These are phyloP conservation scores for Muscicapa striata DNA, from an alignment of 2,797 vertebrate species.

Conservation along the genomic window DNA sequence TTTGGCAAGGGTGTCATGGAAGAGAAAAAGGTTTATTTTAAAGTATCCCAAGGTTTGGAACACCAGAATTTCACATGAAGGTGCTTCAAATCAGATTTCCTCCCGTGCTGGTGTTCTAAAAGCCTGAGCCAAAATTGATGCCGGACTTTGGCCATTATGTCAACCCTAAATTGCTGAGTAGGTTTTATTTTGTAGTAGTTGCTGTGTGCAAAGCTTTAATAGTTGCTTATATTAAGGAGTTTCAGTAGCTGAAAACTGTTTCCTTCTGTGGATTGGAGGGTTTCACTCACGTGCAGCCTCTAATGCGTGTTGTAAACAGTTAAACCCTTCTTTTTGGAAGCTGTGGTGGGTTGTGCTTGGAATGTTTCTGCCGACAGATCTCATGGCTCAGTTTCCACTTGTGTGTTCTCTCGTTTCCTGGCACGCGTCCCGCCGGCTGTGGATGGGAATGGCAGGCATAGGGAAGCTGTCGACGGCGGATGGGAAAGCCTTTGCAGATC, in stretches of 20 bases:
- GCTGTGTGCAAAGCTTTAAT: background rate
- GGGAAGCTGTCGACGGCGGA: slow-evolving; percentile 85
- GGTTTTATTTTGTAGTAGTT: background rate
- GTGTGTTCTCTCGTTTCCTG: slow-evolving; percentile 51
- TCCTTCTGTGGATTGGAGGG: background rate
- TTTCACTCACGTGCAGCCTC: background rate
- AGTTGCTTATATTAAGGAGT: background rate
- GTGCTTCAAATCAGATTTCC: background rate
- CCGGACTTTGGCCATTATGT: background rate
- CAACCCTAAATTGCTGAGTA: background rate
- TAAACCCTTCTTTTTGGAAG: background rate
- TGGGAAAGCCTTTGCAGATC: slow-evolving; percentile 84
- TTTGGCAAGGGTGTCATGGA: fast-evolving
- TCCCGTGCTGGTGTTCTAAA: fast-evolving
- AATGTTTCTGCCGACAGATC: background rate
- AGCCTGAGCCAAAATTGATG: fast-evolving
- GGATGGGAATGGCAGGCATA: slow-evolving; percentile 74
- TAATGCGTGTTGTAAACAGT: fast-evolving
- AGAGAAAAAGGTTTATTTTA: background rate
- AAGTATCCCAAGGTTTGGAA: background rate
- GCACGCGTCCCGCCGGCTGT: background rate
- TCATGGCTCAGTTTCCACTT: slow-evolving; percentile 9
- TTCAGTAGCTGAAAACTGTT: background rate
- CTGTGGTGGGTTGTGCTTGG: background rate
- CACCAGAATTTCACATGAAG: background rate